Evolutionary conservation across 2,113 vertebrate species (phyloP), one percentile per base, ranked within the genome.

Genomic region (Phocoena sinus): DNA sequence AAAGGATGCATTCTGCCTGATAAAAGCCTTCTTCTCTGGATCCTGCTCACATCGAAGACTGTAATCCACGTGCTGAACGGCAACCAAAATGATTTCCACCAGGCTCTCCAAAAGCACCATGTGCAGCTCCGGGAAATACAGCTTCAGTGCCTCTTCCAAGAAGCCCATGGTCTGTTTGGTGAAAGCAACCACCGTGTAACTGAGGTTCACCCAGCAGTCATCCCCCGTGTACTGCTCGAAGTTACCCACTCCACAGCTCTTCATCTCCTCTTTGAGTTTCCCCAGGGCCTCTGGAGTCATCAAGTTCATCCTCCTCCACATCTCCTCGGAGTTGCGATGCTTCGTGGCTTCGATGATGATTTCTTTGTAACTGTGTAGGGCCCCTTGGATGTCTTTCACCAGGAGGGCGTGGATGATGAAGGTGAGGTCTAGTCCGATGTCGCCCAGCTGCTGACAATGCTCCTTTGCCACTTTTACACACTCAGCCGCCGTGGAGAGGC

Each of bases 121-220:
- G 98, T 99, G 99, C 96, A 99, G 98, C 98, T 99, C 99, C 0
- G 99, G 99, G 93, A 99, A 99, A 96, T 99, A 99, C 56, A 99
- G 99, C 98, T 99, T 99, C 96, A 99, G 98, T 0, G 99, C 99
- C 94, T 99, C 99, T 94, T 99, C 99, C 98, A 99, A 94, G 98
- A 99, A 99, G 96, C 99, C 99, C 99, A 99, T 99, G 97, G 99
- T 99, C 98, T 99, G 99, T 98, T 99, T 99, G 38, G 99, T 99
- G 98, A 99, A 99, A 85, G 99, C 99, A 86, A 99, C 99, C 8
- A 99, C 97, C 0, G 99, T 99, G 98, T 99, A 99, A 98, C 99
- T 99, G 71, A 99, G 99, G 98, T 99, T 99, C 96, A 99, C 99
- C 99, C 99, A 99, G 98, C 99, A 99, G 99, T 99, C 99, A 17